Evolutionary conservation across 92 coral and sea anemone genomes (phyloP).

Genomic region (Anthopleura xanthogrammica): DNA sequence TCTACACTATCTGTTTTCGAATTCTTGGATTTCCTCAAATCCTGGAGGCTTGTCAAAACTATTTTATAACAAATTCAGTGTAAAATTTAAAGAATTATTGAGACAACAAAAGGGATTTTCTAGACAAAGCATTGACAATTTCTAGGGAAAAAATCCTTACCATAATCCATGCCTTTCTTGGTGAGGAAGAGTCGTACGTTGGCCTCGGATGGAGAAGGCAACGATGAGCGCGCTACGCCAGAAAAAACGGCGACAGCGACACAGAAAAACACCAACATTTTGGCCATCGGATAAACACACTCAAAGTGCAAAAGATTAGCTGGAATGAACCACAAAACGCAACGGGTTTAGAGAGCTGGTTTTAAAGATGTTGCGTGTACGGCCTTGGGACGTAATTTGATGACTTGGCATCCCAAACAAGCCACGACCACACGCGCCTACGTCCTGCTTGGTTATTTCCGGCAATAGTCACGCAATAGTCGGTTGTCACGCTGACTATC

Average conservation of each 20-base stretch:
- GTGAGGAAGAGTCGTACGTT: neutral
- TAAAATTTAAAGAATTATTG: neutral
- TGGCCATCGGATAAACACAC: neutral
- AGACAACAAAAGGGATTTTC: no score
- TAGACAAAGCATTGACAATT: neutral
- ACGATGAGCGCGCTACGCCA: neutral
- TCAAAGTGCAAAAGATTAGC: no score
- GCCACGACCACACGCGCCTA: no score
- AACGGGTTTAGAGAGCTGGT: no score
- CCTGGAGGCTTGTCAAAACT: neutral
- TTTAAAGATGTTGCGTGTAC: no score
- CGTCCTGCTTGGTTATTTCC: no score
- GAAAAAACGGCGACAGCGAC: neutral
- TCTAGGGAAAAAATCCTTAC: neutral
- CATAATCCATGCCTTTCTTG: constrained; percentile 1
- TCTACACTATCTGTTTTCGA: neutral
- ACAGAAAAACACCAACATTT: neutral
- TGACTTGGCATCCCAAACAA: no score
- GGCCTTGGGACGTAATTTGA: no score
- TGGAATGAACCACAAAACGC: no score
- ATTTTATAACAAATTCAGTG: neutral
- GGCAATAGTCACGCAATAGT: no score
- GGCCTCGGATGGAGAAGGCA: constrained; percentile 7
- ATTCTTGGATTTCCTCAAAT: neutral
- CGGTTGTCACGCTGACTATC: no score